Base-by-base conservation (phyloP, 64 coral and sea anemone species). In the Astreopora myriophthalma region DNA sequence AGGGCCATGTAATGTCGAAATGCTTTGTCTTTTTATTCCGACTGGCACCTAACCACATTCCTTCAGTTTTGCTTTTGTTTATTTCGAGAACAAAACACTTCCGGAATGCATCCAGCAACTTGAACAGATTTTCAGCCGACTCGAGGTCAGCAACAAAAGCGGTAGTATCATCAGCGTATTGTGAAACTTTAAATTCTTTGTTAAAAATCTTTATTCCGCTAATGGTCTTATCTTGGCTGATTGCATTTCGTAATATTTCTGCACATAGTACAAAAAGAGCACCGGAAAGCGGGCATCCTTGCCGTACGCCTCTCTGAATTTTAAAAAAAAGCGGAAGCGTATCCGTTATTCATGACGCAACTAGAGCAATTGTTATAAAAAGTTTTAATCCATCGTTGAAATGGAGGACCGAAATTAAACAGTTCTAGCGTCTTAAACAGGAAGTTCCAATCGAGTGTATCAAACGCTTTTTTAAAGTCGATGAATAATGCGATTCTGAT, bases 91-190 rank as follows among this genome's bases (percentile, higher is more conserved):
- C 80, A n/a, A 26, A 85, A 6, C 51, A 22, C 30, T 85, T 20
- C 2, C 11, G 35, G 48, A 66, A 85, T 8, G 5, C 14, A 1
- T 34, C 8, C 32, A 85, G 24, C 4, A 65, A 29, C 12, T 63
- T 37, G 8, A 85, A 16, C 8, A 85, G 25, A 12, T 64, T 60
- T 60, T 85, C 31, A 5, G 80, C 80, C 17, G 83, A 86, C 8
- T 0, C 0, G 1, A 61, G 19, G 20, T 37, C 60, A 26, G 83
- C 5, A 1, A 86, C 13, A 69, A 69, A 69, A 3, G 62, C 24
- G 11, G 83, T 86, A 31, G 83, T 86, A 44, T 86, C 83, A 38
- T 86, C 83, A 4, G 83, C 83, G 36, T 86, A 42, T 86, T 86
- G 62, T 6, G 83, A 67, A 17, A 64, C 24, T 86, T 86, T 86